These are phyloP conservation scores for Naja naja DNA, from an alignment of 2,113 vertebrate species.

Conservation along the genomic window DNA sequence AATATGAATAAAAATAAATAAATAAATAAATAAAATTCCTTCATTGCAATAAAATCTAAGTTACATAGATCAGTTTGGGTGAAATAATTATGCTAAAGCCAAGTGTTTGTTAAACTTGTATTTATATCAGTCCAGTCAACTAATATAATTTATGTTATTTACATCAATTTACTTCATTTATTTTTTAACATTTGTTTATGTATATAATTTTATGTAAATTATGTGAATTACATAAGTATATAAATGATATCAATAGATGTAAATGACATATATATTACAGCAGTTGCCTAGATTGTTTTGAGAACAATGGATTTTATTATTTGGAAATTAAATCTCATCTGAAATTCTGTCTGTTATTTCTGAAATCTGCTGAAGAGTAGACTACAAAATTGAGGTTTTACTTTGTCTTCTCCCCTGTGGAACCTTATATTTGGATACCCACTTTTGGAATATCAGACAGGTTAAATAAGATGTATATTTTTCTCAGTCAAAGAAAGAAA, in stretches of 20 bases:
- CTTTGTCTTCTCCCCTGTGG: neutral
- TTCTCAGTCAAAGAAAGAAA: neutral
- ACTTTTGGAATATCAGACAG: neutral
- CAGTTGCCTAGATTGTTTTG: neutral
- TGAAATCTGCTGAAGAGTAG: neutral
- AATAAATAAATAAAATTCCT: too few species aligned
- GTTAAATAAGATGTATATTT: neutral
- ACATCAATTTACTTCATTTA: neutral
- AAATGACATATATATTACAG: neutral
- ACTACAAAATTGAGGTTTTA: neutral
- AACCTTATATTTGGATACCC: neutral
- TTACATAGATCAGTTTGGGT: neutral
- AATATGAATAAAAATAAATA: too few species aligned
- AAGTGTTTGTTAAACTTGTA: neutral
- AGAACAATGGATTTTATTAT: neutral
- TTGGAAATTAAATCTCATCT: neutral
- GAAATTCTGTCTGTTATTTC: neutral
- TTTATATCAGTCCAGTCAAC: neutral
- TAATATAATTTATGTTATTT: neutral
- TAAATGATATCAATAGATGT: neutral
- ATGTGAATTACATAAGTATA: neutral
- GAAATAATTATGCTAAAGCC: neutral
- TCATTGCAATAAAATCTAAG: neutral
- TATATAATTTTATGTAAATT: neutral
- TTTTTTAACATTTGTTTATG: neutral